phyloP scores from a whole-genome alignment of 2,888 invertebrate genomes.

The Harpalus rubripes region DNA sequence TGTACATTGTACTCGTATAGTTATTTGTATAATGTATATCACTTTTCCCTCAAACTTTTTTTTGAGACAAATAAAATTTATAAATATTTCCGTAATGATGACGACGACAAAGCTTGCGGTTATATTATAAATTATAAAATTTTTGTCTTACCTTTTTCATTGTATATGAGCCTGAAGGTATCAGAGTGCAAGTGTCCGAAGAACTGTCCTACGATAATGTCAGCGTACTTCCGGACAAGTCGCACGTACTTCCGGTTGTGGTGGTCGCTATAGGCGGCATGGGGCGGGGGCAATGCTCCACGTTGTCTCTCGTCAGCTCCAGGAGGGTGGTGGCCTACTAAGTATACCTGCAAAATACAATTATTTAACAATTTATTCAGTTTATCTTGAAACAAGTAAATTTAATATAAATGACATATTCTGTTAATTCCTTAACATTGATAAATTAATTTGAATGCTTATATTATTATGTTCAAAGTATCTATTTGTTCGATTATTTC shows the following conservation, averaged over 20 bases:
- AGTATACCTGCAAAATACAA: slow-evolving; percentile 84
- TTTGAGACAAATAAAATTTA: too few relatives aligned
- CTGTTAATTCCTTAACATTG: too few relatives aligned
- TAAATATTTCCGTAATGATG: background rate
- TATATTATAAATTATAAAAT: too few relatives aligned
- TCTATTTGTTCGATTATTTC: too few relatives aligned
- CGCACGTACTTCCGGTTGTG: slow-evolving; percentile 89
- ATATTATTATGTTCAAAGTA: too few relatives aligned
- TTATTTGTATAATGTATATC: too few relatives aligned
- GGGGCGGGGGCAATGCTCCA: slow-evolving; percentile 81
- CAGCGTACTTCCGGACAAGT: slow-evolving; percentile 86
- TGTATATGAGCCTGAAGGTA: slow-evolving; percentile 92
- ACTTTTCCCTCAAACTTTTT: too few relatives aligned
- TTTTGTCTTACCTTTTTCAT: slow-evolving; percentile 82
- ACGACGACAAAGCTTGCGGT: background rate
- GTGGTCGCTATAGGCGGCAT: slow-evolving; percentile 83
- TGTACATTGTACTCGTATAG: too few relatives aligned
- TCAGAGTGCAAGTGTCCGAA: slow-evolving; percentile 96
- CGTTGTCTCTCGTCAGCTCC: slow-evolving; percentile 91
- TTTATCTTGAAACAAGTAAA: too few relatives aligned
- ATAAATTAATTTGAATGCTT: too few relatives aligned
- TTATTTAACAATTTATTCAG: background rate
- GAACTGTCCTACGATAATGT: slow-evolving; percentile 93
- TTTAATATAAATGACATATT: too few relatives aligned
- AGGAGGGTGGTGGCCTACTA: slow-evolving; percentile 94